These are phyloP conservation scores for Pogonomyrmex californicus DNA, from an alignment of 1,140 invertebrate genomes.

Conservation along the genomic window DNA sequence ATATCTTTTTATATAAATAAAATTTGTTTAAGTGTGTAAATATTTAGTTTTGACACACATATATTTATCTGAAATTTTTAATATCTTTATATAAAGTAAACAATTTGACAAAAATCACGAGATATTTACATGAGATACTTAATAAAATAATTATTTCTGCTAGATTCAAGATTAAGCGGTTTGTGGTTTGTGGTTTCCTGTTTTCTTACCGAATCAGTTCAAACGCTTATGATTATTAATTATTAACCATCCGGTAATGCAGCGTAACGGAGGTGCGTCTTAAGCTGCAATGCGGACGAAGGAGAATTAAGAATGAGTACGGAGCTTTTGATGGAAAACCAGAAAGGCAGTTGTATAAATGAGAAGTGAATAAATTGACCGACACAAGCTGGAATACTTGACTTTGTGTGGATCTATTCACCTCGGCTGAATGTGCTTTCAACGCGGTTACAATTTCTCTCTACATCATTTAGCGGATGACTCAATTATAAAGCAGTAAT, in stretches of 20 bases:
- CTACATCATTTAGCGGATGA: conserved; percentile 1
- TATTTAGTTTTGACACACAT: background rate
- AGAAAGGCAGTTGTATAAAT: conserved; percentile 41
- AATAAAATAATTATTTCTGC: conserved; percentile 45
- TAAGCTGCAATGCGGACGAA: conserved; percentile 29
- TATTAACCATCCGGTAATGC: conserved; percentile 37
- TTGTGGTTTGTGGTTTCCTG: background rate
- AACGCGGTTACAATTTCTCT: conserved; percentile 9
- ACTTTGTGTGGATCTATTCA: conserved; percentile 27
- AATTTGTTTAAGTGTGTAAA: background rate
- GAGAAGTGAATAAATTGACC: conserved; percentile 34
- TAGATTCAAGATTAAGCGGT: background rate
- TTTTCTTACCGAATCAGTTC: conserved; percentile 30
- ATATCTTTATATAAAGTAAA: conserved; percentile 4
- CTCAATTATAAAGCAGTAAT: conserved; percentile 20
- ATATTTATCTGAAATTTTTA: background rate
- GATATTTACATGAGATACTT: background rate
- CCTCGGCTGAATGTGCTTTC: background rate
- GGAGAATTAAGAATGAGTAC: conserved; percentile 50
- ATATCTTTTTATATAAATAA: background rate
- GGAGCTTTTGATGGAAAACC: conserved; percentile 19
- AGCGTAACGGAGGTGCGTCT: background rate
- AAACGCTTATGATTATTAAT: conserved; percentile 34
- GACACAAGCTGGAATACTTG: conserved; percentile 26
- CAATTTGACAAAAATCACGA: background rate